These are phyloP conservation scores for Pollenia labialis DNA, from an alignment of 2,888 invertebrate genomes.

Conservation along the genomic window DNA sequence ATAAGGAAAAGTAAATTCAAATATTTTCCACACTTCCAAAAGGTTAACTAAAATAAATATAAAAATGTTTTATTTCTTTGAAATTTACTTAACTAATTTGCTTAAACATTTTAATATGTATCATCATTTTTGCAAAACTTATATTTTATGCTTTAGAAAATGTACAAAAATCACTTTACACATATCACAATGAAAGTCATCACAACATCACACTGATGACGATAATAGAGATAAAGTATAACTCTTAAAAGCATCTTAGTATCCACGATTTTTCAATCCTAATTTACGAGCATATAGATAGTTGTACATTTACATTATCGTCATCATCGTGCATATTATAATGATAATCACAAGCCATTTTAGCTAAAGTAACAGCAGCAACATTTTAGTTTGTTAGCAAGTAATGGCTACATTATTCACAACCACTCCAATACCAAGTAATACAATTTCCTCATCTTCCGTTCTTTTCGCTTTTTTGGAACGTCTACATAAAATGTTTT, in stretches of 20 bases:
- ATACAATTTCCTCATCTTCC: slow-evolving; percentile 13
- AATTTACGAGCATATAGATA: slow-evolving; percentile 38
- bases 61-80: too few species aligned
- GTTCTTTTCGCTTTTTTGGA: background rate
- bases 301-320: slow-evolving; percentile 50
- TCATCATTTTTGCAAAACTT: background rate
- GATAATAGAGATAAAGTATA: slow-evolving; percentile 46
- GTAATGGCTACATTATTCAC: slow-evolving; percentile 48
- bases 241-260: slow-evolving; percentile 56
- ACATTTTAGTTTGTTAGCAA: slow-evolving; percentile 6
- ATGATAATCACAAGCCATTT: slow-evolving; percentile 20
- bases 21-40: background rate
- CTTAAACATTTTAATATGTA: background rate
- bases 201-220: background rate
- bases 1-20: background rate
- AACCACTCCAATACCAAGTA: slow-evolving; percentile 10
- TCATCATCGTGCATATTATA: slow-evolving; percentile 8
- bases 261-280: slow-evolving; percentile 43
- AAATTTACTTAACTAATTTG: background rate
- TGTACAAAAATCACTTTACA: background rate
- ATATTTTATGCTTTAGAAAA: background rate
- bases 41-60: background rate
- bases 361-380: slow-evolving; percentile 2
- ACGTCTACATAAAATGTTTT: slow-evolving; percentile 40
- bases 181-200: slow-evolving; percentile 2